Percentiles rank a stretch among this genome's conserved stretches.
Conservation (phyloP, 2,113 vertebrate species). For the Struthidea cinerea region DNA sequence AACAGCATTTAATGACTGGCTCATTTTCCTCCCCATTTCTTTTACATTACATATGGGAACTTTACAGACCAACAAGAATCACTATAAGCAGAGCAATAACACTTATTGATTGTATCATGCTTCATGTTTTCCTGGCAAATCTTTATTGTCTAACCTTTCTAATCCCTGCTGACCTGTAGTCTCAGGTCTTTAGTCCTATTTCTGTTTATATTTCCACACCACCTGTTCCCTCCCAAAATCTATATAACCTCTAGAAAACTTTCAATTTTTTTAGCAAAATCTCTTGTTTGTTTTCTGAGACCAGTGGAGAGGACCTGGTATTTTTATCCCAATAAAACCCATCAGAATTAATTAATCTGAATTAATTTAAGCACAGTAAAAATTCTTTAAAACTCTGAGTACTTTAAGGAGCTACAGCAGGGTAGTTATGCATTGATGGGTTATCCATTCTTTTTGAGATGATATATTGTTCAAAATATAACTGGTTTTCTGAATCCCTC, state of each 20-base stretch:
- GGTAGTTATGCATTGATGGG: neutral
- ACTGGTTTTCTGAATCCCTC: neutral
- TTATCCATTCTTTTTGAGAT: neutral
- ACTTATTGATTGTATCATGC: neutral
- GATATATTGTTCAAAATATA: neutral
- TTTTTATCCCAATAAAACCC: neutral
- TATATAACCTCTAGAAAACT: neutral
- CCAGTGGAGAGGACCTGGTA: neutral
- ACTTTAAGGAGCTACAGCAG: neutral
- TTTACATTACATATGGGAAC: slow-evolving; percentile 21
- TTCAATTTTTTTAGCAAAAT: neutral
- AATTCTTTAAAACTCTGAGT: neutral
- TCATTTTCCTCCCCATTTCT: slow-evolving; percentile 52
- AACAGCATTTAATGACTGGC: slow-evolving; percentile 14
- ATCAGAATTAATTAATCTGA: neutral
- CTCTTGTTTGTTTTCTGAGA: neutral
- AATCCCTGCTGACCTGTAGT: neutral
- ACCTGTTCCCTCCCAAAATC: neutral
- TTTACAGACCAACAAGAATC: slow-evolving; percentile 1
- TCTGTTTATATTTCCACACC: neutral
- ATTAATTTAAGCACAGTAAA: neutral
- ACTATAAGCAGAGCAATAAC: neutral
- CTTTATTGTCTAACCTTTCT: slow-evolving; percentile 8
- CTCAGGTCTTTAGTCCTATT: neutral
- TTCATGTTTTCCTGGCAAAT: slow-evolving; percentile 12